These are phyloP conservation scores for Psophia crepitans DNA, from an alignment of 2,113 vertebrate genomes.

Conservation along the genomic window DNA sequence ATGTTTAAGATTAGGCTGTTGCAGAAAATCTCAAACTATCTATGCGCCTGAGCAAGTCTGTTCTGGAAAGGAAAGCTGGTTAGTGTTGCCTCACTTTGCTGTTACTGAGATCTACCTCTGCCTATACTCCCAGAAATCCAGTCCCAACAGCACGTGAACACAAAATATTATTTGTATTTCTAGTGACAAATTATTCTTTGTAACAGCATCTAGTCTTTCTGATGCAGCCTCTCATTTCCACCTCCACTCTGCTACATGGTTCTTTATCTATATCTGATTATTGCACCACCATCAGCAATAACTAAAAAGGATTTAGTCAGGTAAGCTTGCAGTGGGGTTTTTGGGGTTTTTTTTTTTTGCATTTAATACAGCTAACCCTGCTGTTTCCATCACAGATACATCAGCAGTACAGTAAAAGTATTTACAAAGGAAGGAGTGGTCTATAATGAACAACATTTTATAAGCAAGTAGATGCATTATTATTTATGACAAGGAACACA, in stretches of 20 bases:
- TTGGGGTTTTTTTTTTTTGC: no score
- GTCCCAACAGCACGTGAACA: not conserved
- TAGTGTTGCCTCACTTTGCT: not conserved
- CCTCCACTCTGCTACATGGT: not conserved
- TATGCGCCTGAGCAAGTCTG: rapidly evolving
- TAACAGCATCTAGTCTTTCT: not conserved
- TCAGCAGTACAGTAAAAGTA: not conserved
- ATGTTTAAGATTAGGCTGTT: not conserved
- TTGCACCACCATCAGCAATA: not conserved
- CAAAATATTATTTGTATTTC: not conserved
- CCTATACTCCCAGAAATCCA: not conserved
- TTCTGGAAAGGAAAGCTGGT: not conserved
- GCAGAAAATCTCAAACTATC: not conserved
- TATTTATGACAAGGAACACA: not conserved
- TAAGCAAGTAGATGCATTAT: not conserved
- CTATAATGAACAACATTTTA: not conserved
- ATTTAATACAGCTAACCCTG: not conserved
- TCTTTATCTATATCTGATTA: not conserved
- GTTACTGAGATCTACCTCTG: not conserved
- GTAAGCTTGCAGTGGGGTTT: not conserved
- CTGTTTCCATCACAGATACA: not conserved
- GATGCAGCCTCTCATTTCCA: not conserved
- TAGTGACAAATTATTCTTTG: not conserved
- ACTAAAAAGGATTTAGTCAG: not conserved
- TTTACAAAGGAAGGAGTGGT: not conserved